Conservation (phyloP, 1,140 invertebrate species). For the Apis mellifera region DNA sequence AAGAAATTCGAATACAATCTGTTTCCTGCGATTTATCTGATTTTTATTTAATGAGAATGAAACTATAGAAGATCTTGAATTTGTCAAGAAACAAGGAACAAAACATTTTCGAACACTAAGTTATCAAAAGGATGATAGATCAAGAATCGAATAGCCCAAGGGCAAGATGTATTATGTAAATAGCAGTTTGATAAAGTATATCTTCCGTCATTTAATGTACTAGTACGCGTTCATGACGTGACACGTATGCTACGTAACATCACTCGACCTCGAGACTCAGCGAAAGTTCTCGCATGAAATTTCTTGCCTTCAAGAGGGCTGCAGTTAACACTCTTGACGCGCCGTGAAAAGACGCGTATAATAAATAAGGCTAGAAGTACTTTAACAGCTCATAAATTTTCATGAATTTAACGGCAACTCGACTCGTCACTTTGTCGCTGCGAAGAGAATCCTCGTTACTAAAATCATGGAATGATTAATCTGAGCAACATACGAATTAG, state of each 20-base stretch:
- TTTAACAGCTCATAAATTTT: conserved; percentile 24
- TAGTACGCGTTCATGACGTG: background rate
- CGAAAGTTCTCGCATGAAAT: conserved; percentile 49
- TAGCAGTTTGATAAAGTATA: conserved; percentile 52
- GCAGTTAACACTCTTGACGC: conserved; percentile 30
- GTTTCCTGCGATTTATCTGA: too few relatives aligned
- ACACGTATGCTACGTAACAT: conserved; percentile 40
- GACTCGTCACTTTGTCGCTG: background rate
- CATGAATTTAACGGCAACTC: background rate
- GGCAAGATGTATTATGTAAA: background rate
- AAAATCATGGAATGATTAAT: background rate
- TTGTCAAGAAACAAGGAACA: background rate
- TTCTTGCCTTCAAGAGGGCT: conserved; percentile 36
- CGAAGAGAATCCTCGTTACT: background rate
- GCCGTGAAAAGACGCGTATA: conserved; percentile 22
- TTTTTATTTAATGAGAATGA: too few relatives aligned
- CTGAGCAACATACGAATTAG: background rate
- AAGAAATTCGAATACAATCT: too few relatives aligned
- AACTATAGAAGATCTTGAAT: background rate
- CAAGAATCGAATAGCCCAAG: conserved; percentile 13
- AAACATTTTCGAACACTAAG: background rate
- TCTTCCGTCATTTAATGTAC: conserved; percentile 39
- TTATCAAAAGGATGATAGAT: background rate
- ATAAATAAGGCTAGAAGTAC: conserved; percentile 34
- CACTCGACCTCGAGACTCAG: conserved; percentile 17